These are phyloP conservation scores for Hexactinellida sp. DNA, from an alignment of 37 sponge, comb jelly and placozoan genomes.

Conservation along the genomic window DNA sequence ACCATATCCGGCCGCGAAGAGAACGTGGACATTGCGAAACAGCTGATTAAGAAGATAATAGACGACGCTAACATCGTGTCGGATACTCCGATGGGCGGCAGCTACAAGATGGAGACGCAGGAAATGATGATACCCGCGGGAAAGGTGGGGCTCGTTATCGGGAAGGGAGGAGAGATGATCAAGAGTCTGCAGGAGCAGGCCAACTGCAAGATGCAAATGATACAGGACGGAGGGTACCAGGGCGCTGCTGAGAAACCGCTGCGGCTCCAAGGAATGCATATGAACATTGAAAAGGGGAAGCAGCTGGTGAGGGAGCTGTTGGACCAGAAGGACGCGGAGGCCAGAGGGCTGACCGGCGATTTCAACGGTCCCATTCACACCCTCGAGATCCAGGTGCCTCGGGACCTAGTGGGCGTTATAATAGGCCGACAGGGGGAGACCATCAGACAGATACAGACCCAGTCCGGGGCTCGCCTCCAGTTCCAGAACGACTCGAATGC, in stretches of 20 bases:
- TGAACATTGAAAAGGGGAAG: constrained; percentile 52
- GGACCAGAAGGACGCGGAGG: constrained; percentile 54
- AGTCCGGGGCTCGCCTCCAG: constrained; percentile 64
- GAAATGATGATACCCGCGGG: constrained; percentile 76
- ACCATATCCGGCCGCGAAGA: constrained; percentile 69
- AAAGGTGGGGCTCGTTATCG: constrained; percentile 95
- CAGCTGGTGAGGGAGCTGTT: constrained; percentile 55
- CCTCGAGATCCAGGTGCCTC: constrained; percentile 62
- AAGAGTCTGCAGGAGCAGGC: constrained; percentile 57
- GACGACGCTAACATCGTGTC: constrained; percentile 53
- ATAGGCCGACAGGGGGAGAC: constrained; percentile 82
- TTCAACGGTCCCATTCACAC: not conserved
- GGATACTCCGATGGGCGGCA: constrained; percentile 25
- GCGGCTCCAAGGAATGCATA: constrained; percentile 53
- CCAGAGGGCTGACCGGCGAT: constrained; percentile 31
- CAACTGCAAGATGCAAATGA: constrained; percentile 90
- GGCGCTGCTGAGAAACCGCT: constrained; percentile 83
- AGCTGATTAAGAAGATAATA: constrained; percentile 35
- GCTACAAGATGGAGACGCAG: not conserved
- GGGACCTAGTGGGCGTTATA: constrained; percentile 69
- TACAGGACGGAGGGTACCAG: constrained; percentile 77
- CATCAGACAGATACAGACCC: constrained; percentile 75
- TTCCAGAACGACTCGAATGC: constrained; percentile 62
- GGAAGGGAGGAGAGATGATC: constrained; percentile 34
- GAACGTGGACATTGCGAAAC: constrained; percentile 59